These are phyloP conservation scores for Epistrophe grossulariae DNA, from an alignment of 2,888 invertebrate species.

Conservation along the genomic window DNA sequence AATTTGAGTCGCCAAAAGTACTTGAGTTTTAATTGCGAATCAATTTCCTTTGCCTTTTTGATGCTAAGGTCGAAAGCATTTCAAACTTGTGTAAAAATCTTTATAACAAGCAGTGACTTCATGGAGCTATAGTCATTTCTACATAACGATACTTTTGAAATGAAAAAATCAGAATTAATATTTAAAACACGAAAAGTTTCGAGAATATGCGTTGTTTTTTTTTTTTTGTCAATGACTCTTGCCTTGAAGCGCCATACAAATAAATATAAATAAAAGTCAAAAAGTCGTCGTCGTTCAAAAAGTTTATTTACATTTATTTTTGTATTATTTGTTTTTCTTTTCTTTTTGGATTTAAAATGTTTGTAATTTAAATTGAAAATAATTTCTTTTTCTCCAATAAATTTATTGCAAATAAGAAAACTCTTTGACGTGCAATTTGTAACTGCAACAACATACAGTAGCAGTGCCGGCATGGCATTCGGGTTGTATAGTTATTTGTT, in stretches of 20 bases:
- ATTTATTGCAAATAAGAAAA: not conserved
- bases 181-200: constrained; percentile 18
- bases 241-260: constrained; percentile 27
- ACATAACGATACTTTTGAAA: not conserved
- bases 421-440: not conserved
- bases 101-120: not conserved
- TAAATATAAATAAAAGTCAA: constrained; percentile 28
- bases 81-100: not conserved
- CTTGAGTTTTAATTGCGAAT: not conserved
- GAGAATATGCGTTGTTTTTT: not conserved
- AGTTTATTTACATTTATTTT: constrained; percentile 21
- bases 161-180: constrained; percentile 9
- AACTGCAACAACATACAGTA: not conserved
- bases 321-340: not conserved
- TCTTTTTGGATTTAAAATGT: not conserved
- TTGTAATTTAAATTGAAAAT: constrained; percentile 25
- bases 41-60: constrained; percentile 10
- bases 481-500: not conserved
- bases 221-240: not conserved
- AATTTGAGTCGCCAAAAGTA: not conserved
- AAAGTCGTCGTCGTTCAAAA: constrained; percentile 22
- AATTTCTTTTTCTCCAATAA: constrained; percentile 1
- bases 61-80: not conserved
- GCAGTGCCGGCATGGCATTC: not conserved
- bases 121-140: not conserved